Base-by-base conservation (phyloP, 2,113 vertebrate genomes). In the Sylvia atricapilla region DNA sequence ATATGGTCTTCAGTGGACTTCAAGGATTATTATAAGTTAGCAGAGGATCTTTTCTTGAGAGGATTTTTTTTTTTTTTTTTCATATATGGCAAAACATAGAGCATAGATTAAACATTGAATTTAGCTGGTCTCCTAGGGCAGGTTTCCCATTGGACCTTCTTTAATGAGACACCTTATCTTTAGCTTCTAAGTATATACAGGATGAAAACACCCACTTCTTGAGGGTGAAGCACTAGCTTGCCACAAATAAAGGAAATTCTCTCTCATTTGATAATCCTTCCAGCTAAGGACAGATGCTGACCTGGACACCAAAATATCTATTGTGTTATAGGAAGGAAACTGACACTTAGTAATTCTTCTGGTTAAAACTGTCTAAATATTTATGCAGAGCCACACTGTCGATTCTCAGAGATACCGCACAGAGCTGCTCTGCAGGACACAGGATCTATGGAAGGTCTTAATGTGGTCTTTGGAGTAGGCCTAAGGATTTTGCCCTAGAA, bases 391-490 rank as follows among this genome's bases (percentile, higher is more conserved):
- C 3, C 33, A 47, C 15, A 46, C 2, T 3, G 3, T 15, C 11
- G 7, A 20, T 17, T 81, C 9, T 12, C 9, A 0, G 1, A 89
- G 52, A 35, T 17, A 74, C 8, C 22, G 33, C 9, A 4, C 0
- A 39, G 28, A 66, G 3, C 50, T 73, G 7, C 7, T n/a, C 44
- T 44, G 10, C 33, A 25, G 23, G 33, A 33, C 12, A 20, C 6
- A 41, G 10, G 31, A 28, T n/a, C 17, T 50, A 14, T 0, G 1
- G 14, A 31, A 69, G 2, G 9, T 41, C 25, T 79, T 10, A 3
- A 83, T 59, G 10, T 11, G 14, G 33, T 11, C 13, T 46, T 68
- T 60, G 15, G 19, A 39, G 35, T 10, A 55, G 28, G 13, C 15
- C 13, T 53, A 53, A 30, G 24, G 47, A 41, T 68, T 75, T 68